Evolutionary conservation across 2,113 vertebrate species (phyloP).

Genomic region (Cynocephalus volans): DNA sequence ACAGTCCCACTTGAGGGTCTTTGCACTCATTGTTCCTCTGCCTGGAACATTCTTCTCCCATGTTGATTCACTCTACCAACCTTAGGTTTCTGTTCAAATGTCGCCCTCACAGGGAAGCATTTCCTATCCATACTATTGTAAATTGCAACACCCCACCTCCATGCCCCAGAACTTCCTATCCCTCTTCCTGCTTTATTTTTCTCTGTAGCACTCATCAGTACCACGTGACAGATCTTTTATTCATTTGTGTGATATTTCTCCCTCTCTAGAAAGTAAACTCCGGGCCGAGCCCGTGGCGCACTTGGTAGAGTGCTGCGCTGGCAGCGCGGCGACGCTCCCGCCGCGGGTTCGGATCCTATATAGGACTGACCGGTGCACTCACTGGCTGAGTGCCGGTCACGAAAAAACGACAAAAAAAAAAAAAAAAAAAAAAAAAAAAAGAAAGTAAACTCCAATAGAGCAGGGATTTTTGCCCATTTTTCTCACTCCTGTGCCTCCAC

Average conservation of each 20-base stretch:
- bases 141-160: not conserved
- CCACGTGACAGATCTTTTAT: not conserved
- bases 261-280: not conserved
- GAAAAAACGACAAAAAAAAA: too few species aligned
- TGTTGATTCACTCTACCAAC: not conserved
- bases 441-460: too few species aligned
- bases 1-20: not conserved
- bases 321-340: too few species aligned
- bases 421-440: too few species aligned
- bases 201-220: not conserved
- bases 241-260: not conserved
- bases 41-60: not conserved
- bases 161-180: not conserved
- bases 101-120: not conserved
- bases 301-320: too few species aligned
- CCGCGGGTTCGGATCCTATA: too few species aligned
- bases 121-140: not conserved
- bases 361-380: too few species aligned
- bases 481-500: not conserved
- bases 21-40: not conserved
- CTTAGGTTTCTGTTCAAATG: not conserved
- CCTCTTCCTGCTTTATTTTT: not conserved
- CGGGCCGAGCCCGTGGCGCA: too few species aligned
- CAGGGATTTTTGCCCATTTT: not conserved
- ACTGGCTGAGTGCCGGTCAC: too few species aligned